These are phyloP conservation scores for Oscheius sp. DNA, from an alignment of 2,888 invertebrate species.

Conservation along the genomic window DNA sequence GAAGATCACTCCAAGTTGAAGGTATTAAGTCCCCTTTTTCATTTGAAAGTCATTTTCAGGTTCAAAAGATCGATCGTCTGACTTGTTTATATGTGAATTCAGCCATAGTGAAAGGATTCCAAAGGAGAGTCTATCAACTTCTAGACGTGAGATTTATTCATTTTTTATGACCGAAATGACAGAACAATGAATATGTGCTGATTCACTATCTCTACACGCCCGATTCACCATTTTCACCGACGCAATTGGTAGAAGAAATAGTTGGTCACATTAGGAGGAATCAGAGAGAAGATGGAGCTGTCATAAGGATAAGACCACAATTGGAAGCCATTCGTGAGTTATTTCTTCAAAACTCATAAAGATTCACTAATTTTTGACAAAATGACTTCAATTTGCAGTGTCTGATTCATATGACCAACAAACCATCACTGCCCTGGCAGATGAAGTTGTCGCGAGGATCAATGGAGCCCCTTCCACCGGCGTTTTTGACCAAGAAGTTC, in stretches of 20 bases:
- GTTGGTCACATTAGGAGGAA: conserved; percentile 9
- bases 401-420: neutral
- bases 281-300: neutral
- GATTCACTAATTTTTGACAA: neutral
- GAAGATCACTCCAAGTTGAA: conserved; percentile 99
- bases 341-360: neutral
- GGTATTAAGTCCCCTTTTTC: conserved; percentile 74
- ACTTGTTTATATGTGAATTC: conserved; percentile 99
- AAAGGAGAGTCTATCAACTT: conserved; percentile 96
- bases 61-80: conserved; percentile 79
- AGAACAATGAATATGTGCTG: conserved; percentile 20
- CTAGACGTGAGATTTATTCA: conserved; percentile 72
- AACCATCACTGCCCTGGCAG: neutral
- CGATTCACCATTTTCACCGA: too few relatives aligned
- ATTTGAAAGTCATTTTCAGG: conserved; percentile 15
- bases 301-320: neutral
- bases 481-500: conserved; percentile 1
- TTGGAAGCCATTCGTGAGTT: conserved; percentile 20
- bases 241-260: neutral
- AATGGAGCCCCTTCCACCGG: too few relatives aligned
- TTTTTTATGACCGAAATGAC: neutral
- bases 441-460: neutral
- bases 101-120: conserved; percentile 96
- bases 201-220: conserved; percentile 17
- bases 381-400: neutral